Base-by-base conservation (phyloP, 2,113 vertebrate genomes). In the Oryzias curvinotus region DNA sequence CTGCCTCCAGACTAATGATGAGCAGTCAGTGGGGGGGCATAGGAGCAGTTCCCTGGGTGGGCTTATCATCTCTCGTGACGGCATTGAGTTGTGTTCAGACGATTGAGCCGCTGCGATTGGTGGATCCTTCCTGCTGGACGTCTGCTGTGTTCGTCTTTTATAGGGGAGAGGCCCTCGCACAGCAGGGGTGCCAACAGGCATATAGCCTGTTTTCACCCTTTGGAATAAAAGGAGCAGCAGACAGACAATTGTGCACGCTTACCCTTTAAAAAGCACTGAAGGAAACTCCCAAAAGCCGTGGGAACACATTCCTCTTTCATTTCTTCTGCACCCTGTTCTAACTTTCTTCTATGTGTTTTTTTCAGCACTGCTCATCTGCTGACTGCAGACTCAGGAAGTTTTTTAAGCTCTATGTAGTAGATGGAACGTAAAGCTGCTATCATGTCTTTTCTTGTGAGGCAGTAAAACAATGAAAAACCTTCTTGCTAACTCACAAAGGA, bases 71-170 rank as follows among this genome's bases (percentile, higher is more conserved):
- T 78, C 84, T 84, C 62, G 81, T 48, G 63, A 87, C 64, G 82
- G 64, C 72, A 78, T 87, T 90, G 84, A 93, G 88, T 82, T 60
- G 72, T 80, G 73, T 66, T 78, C 80, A 65, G 81, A 71, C 73
- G 76, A 85, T 92, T 86, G 91, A 89, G 86, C 68, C 73, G 49
- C 75, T 70, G 71, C 79, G 81, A 88, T 79, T 85, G 86, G 82
- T 82, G 76, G 66, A 76, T 78, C 75, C 65, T 57, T 84, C 49
- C 79, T 51, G 64, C 66, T 73, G 73, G 81, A 74, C 80, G 74
- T 80, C 66, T 62, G 69, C 71, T 83, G 81, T 83, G 83, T 82
- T 84, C 87, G 73, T 88, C 79, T 82, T 53, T 57, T 52, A 90
- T 71, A 84, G 84, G 85, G 78, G 63, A 71, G 63, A 73, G 85